Conservation (phyloP, 2,113 vertebrate genomes). For the Phalacrocorax carbo region DNA sequence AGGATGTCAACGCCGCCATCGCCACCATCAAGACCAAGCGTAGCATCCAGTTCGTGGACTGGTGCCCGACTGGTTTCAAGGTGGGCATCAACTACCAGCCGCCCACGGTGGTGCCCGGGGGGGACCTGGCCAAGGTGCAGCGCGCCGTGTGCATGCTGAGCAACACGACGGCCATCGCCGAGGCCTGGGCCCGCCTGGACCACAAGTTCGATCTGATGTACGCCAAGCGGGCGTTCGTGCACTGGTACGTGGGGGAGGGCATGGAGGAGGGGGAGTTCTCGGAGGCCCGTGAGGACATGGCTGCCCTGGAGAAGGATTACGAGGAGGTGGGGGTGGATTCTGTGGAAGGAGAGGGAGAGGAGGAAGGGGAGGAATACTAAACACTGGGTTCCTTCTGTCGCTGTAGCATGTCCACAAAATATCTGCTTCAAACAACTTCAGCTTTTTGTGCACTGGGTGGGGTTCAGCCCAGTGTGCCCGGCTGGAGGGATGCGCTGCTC, state of each 20-base stretch:
- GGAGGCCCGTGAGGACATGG: background rate
- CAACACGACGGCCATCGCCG: slow-evolving; percentile 80
- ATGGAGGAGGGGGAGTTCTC: slow-evolving; percentile 69
- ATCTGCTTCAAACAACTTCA: slow-evolving; percentile 39
- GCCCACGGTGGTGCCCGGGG: slow-evolving; percentile 81
- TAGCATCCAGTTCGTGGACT: slow-evolving; percentile 74
- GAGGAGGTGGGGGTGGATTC: slow-evolving; percentile 25
- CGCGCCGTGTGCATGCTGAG: slow-evolving; percentile 81
- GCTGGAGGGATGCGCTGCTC: background rate
- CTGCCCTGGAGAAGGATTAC: slow-evolving; percentile 37
- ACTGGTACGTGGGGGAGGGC: slow-evolving; percentile 69
- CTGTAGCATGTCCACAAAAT: slow-evolving; percentile 49
- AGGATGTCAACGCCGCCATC: slow-evolving; percentile 69
- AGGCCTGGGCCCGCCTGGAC: slow-evolving; percentile 75
- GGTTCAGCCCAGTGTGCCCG: background rate
- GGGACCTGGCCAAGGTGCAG: slow-evolving; percentile 82
- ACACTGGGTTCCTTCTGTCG: background rate
- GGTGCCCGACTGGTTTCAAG: slow-evolving; percentile 87
- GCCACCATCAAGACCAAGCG: slow-evolving; percentile 64
- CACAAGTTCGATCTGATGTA: slow-evolving; percentile 73
- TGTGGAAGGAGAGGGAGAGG: slow-evolving; percentile 40
- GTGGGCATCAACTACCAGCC: slow-evolving; percentile 87
- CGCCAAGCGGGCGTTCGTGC: slow-evolving; percentile 67
- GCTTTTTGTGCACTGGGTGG: slow-evolving; percentile 22
- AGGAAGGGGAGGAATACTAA: slow-evolving; percentile 87